Conservation (phyloP, 2,888 invertebrate genomes). For the Philopedon plagiatum region DNA sequence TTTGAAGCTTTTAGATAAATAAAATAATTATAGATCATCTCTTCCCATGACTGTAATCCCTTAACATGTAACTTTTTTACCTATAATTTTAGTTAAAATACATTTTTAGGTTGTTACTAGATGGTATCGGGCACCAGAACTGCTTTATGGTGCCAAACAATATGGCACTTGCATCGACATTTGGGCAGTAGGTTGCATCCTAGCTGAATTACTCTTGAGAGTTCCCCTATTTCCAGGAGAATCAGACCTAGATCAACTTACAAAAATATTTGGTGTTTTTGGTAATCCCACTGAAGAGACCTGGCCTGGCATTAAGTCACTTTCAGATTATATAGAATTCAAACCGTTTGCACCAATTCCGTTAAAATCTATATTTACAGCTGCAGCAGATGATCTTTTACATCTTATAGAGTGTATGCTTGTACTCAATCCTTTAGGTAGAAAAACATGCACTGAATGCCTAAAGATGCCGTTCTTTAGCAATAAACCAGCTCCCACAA, state of each 20-base stretch:
- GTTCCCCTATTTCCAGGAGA: constrained; percentile 97
- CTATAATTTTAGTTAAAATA: not conserved
- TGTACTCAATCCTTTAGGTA: constrained; percentile 84
- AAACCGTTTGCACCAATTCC: constrained; percentile 89
- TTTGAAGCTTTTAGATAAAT: too few species aligned
- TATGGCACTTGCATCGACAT: constrained; percentile 98
- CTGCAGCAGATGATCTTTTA: constrained; percentile 93
- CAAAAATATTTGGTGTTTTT: constrained; percentile 94
- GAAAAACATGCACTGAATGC: constrained; percentile 88
- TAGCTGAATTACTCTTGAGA: constrained; percentile 93
- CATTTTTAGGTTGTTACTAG: constrained; percentile 80
- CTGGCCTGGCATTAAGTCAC: constrained; percentile 87
- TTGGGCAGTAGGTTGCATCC: constrained; percentile 99
- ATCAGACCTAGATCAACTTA: constrained; percentile 96
- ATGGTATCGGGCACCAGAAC: constrained; percentile 94
- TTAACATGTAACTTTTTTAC: not conserved
- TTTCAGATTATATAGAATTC: constrained; percentile 95
- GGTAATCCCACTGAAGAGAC: constrained; percentile 94
- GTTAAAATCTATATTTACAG: constrained; percentile 93
- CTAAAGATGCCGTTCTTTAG: constrained; percentile 92
- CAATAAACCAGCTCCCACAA: constrained; percentile 90
- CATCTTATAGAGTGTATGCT: constrained; percentile 84
- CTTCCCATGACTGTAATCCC: too few species aligned
- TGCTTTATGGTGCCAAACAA: constrained; percentile 94
- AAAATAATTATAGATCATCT: too few species aligned